A percentile compares a stretch with the other conserved stretches of the same genome.
phyloP scores from a whole-genome alignment of 2,888 invertebrate species.

The Adineta ricciae region DNA sequence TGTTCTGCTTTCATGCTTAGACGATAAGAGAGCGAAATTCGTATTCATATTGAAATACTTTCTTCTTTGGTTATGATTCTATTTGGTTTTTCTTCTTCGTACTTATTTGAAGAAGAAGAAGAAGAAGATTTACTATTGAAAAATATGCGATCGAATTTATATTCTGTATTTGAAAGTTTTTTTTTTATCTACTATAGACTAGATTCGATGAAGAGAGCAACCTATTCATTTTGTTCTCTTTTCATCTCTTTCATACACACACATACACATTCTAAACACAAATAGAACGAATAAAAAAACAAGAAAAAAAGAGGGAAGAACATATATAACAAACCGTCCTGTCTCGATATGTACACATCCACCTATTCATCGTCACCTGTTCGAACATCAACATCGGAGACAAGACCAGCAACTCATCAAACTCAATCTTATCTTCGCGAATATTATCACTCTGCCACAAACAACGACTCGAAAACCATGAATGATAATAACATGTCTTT shows the following conservation, averaged over 20 bases:
- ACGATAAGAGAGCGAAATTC: neutral
- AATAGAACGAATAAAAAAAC: neutral
- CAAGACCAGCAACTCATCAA: neutral
- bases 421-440: neutral
- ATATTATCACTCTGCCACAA: neutral
- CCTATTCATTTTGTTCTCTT: neutral
- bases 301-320: neutral
- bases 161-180: neutral
- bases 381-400: neutral
- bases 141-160: neutral
- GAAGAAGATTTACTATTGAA: neutral
- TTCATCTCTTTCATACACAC: neutral
- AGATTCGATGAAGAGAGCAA: neutral
- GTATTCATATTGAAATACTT: neutral
- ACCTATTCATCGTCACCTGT: neutral
- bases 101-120: too few relatives aligned
- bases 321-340: neutral
- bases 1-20: neutral
- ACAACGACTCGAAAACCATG: neutral
- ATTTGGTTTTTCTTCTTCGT: too few relatives aligned
- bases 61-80: neutral
- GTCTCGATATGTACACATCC: constrained; percentile 8
- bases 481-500: neutral
- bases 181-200: neutral
- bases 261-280: neutral